Evolutionary conservation across 2,888 invertebrate genomes (phyloP), one percentile per base, ranked within the genome.

Genomic region (Dicycla oo): DNA sequence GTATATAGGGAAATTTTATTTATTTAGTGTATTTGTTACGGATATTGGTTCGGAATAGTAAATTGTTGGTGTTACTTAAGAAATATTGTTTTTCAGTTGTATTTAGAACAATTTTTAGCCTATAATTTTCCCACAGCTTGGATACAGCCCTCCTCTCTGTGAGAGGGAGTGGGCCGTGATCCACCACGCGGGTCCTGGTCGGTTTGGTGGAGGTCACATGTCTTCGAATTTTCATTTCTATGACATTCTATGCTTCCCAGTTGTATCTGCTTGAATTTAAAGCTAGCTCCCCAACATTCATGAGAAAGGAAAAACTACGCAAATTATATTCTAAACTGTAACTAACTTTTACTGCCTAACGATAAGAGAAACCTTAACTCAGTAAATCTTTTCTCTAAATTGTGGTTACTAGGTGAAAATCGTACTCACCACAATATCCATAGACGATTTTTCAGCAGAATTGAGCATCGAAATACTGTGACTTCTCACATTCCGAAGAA

Each of bases 41-140:
- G 26, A 64, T 71, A 78, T 75, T 67, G 67, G 60, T 69, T 68
- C 18, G 8, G 63, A 51, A 69, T 69, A 57, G 57, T 67, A 71
- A 53, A 75, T 82, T 73, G 61, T 47, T 51, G 13, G 8, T 64
- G 53, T 72, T 53, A 43, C 6, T 56, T 18, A 40, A 51, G 30
- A 20, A 7, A 3, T 2, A 51, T n/a, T n/a, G 34, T 6, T 56
- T 56, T 30, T 26, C 49, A n/a, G n/a, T 49, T 11, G n/a, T 49
- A n/a, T 38, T 38, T 30, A 30, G 30, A 2, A 30, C 8, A 38
- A 5, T 6, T 3, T 34, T 38, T 8, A 38, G 38, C 38, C 38
- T 38, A 38, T 38, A 8, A 38, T 38, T 7, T 38, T 7, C 8
- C 38, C 8, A 38, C 38, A 8, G 38, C 38, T 38, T 7, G 38